Percentiles rank a stretch among this genome's conserved stretches.
phyloP scores from a whole-genome alignment of 2,888 invertebrate species.

The Melipona bicolor region DNA sequence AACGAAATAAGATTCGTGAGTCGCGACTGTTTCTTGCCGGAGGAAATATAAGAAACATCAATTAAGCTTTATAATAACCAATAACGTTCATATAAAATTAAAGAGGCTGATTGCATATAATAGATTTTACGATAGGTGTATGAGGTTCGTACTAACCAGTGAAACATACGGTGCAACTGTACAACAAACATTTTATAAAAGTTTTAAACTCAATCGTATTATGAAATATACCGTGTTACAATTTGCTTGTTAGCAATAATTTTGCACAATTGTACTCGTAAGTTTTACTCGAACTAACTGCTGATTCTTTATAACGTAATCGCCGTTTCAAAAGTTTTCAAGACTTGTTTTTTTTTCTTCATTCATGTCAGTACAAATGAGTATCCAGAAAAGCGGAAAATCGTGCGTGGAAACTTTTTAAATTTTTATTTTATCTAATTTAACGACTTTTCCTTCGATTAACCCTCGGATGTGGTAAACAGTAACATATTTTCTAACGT shows the following conservation, averaged over 20 bases:
- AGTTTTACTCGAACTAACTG: not conserved
- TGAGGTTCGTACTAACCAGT: constrained; percentile 4
- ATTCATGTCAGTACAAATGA: not conserved
- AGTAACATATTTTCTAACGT: too few species aligned
- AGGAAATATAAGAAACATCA: not conserved
- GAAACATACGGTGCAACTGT: constrained; percentile 28
- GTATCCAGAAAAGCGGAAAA: not conserved
- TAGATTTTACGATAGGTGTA: constrained; percentile 18
- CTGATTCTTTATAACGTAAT: not conserved
- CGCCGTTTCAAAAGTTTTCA: not conserved
- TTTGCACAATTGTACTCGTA: constrained; percentile 21
- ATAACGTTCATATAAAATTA: constrained; percentile 23
- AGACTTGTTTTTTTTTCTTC: not conserved
- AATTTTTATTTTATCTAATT: not conserved
- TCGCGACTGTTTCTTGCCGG: constrained; percentile 5
- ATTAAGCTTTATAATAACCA: constrained; percentile 34
- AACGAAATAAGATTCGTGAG: not conserved
- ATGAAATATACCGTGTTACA: constrained; percentile 19
- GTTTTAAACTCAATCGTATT: constrained; percentile 35
- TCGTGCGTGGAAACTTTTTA: not conserved
- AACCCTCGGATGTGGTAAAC: not conserved
- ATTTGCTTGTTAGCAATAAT: constrained; percentile 34
- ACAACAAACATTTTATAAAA: constrained; percentile 40
- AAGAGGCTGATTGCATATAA: constrained; percentile 34
- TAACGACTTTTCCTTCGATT: not conserved